phyloP scores from a whole-genome alignment of 2,888 invertebrate genomes.

The Pseudoips prasinana region DNA sequence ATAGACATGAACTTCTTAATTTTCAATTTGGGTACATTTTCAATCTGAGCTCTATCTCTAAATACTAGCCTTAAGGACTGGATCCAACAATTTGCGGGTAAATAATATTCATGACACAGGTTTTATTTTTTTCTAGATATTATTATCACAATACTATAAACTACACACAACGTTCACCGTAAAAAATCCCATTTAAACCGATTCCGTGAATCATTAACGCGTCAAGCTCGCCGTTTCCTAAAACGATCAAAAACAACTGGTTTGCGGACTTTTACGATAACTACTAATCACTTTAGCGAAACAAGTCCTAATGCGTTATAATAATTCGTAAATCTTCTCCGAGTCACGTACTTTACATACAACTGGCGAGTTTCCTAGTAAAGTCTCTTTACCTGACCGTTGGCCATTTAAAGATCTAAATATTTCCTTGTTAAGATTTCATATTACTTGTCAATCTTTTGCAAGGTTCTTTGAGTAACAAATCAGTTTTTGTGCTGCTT shows the following conservation, averaged over 20 bases:
- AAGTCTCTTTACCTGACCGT: slow-evolving; percentile 24
- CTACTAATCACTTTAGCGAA: slow-evolving; percentile 23
- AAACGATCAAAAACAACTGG: slow-evolving; percentile 30
- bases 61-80: too few relatives aligned
- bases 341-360: slow-evolving; percentile 24
- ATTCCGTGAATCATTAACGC: slow-evolving; percentile 47
- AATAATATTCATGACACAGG: slow-evolving; percentile 13
- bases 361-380: slow-evolving; percentile 17
- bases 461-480: too few relatives aligned
- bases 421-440: too few relatives aligned
- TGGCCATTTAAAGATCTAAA: too few relatives aligned
- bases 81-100: too few relatives aligned
- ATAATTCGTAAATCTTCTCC: slow-evolving; percentile 14
- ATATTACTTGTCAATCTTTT: too few relatives aligned
- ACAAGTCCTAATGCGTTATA: slow-evolving; percentile 16
- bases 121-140: slow-evolving; percentile 16
- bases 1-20: too few relatives aligned
- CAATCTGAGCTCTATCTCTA: too few relatives aligned
- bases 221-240: slow-evolving; percentile 24
- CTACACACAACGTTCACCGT: slow-evolving; percentile 29
- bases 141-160: slow-evolving; percentile 28
- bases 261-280: slow-evolving; percentile 18
- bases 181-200: slow-evolving; percentile 35
- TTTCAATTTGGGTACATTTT: too few relatives aligned
- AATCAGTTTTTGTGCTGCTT: too few relatives aligned